Conservation (phyloP, 2,797 vertebrate genomes). For the Enoplosus armatus region DNA sequence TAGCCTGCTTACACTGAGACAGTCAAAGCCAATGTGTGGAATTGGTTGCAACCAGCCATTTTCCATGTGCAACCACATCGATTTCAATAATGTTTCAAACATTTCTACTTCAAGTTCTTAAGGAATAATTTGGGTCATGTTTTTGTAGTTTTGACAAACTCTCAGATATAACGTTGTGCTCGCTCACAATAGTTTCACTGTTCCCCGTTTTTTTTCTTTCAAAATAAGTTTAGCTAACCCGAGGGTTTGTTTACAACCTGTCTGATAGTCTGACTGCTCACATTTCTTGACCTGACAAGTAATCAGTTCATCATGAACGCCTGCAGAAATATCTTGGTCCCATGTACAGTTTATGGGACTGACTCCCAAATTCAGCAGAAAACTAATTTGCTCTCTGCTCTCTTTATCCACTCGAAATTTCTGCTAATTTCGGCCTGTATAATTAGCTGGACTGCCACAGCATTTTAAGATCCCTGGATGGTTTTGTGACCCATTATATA, state of each 20-base stretch:
- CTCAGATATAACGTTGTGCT: background rate
- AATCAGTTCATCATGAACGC: slow-evolving; percentile 29
- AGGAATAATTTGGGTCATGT: background rate
- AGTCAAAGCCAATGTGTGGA: background rate
- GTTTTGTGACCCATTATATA: slow-evolving; percentile 68
- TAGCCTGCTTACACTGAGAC: background rate
- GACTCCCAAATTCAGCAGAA: background rate
- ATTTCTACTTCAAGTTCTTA: background rate
- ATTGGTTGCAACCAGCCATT: background rate
- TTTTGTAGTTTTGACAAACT: background rate
- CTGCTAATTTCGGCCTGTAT: slow-evolving; percentile 48
- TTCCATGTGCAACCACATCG: too few relatives aligned
- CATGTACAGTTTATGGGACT: background rate
- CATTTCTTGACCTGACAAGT: background rate
- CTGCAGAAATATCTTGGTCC: slow-evolving; percentile 3
- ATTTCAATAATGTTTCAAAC: background rate
- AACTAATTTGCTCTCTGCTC: background rate
- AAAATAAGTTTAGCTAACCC: background rate
- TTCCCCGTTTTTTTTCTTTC: background rate
- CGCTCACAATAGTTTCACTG: background rate
- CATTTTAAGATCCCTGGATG: slow-evolving; percentile 35
- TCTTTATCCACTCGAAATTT: slow-evolving; percentile 50
- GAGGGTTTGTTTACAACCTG: background rate
- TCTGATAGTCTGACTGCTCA: background rate
- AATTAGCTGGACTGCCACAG: slow-evolving; percentile 66